Evolutionary conservation across 2,113 vertebrate species (phyloP).

Genomic region (Willisornis vidua): DNA sequence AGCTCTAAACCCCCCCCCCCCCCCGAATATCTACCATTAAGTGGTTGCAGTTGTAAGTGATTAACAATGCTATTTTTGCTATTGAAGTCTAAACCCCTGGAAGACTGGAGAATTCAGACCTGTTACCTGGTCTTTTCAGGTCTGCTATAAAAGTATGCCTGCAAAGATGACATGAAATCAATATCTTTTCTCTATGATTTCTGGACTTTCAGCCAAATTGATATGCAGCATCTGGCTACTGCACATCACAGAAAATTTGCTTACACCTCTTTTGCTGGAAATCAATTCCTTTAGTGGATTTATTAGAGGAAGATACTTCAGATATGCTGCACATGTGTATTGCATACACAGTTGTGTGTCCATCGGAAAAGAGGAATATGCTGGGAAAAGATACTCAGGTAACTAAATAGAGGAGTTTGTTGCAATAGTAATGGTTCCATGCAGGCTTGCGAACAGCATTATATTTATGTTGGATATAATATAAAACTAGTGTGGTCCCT

Average conservation of each 20-base stretch:
- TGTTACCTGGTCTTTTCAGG: background rate
- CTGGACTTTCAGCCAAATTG: background rate
- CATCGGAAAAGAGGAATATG: background rate
- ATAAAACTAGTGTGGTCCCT: background rate
- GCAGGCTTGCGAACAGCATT: accelerated
- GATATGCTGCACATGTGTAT: background rate
- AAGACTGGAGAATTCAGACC: background rate
- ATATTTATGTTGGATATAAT: background rate
- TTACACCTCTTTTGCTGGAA: background rate
- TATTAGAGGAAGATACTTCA: background rate
- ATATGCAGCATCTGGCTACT: background rate
- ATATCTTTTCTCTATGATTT: background rate
- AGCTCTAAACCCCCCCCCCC: too few relatives aligned
- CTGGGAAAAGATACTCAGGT: background rate
- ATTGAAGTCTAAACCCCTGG: background rate
- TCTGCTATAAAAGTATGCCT: background rate
- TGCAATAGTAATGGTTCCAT: background rate
- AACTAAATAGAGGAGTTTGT: background rate
- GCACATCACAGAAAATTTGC: background rate
- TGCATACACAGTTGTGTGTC: background rate
- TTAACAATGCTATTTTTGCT: background rate
- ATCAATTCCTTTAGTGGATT: background rate
- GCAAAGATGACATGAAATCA: background rate
- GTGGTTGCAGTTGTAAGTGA: background rate
- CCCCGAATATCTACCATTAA: background rate